phyloP scores from a whole-genome alignment of 2,888 invertebrate species.

The Panzeria rudis region DNA sequence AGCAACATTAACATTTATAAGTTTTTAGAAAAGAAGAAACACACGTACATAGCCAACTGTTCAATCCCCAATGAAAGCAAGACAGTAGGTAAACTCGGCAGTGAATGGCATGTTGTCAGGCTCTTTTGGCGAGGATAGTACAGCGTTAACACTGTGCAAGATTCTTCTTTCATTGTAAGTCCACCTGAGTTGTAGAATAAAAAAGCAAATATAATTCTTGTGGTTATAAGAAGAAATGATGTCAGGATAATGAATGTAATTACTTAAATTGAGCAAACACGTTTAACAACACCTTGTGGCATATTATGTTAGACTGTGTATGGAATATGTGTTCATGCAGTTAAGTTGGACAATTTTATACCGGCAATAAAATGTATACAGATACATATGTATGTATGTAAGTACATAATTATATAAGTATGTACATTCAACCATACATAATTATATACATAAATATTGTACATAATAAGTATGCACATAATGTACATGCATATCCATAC shows the following conservation, averaged over 20 bases:
- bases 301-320: slow-evolving; percentile 66
- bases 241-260: slow-evolving; percentile 69
- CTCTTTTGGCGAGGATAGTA: slow-evolving; percentile 87
- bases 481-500: no score
- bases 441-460: no score
- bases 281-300: slow-evolving; percentile 70
- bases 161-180: slow-evolving; percentile 86
- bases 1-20: no score
- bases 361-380: slow-evolving; percentile 3
- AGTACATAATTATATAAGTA: not conserved
- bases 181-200: slow-evolving; percentile 82
- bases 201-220: slow-evolving; percentile 26
- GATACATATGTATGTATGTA: not conserved
- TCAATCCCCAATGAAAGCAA: slow-evolving; percentile 87
- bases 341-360: slow-evolving; percentile 35
- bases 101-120: slow-evolving; percentile 87
- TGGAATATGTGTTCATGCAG: slow-evolving; percentile 17
- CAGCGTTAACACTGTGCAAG: slow-evolving; percentile 86
- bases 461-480: no score
- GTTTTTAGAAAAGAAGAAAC: not conserved
- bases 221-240: slow-evolving; percentile 59
- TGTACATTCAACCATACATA: not conserved
- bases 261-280: slow-evolving; percentile 68
- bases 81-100: slow-evolving; percentile 87
- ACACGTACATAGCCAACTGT: slow-evolving; percentile 87